Evolutionary conservation across 2,797 vertebrate species (phyloP).

Genomic region (Urosaurus nigricauda): DNA sequence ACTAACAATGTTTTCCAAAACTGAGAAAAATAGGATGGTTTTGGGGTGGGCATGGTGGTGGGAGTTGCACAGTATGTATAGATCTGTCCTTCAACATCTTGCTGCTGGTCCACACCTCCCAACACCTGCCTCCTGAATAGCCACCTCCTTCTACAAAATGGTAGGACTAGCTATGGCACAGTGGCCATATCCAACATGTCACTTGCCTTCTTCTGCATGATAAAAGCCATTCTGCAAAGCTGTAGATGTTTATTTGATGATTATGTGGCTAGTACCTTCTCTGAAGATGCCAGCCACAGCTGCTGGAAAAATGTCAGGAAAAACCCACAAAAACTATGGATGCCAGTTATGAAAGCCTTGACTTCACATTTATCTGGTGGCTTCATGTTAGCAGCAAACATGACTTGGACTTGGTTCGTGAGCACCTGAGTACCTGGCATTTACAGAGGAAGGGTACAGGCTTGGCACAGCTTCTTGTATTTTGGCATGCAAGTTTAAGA

Average conservation of each 20-base stretch:
- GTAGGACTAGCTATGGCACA: not conserved
- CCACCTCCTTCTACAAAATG: not conserved
- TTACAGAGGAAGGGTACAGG: not conserved
- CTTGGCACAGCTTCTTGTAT: not conserved
- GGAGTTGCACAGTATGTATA: not conserved
- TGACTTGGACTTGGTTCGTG: not conserved
- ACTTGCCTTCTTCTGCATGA: too few species aligned
- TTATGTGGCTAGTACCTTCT: too few species aligned
- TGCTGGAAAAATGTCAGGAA: too few species aligned
- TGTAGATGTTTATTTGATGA: not conserved
- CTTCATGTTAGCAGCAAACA: not conserved
- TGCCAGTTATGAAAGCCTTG: too few species aligned
- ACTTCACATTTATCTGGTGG: not conserved
- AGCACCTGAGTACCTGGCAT: accelerated
- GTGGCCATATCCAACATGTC: too few species aligned
- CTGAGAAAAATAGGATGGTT: not conserved
- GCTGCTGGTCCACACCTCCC: not conserved
- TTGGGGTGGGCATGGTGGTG: too few species aligned
- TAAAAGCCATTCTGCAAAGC: not conserved
- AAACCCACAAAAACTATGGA: too few species aligned
- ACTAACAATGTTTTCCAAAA: not conserved
- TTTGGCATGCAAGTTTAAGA: not conserved
- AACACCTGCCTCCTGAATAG: not conserved
- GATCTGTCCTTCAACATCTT: not conserved
- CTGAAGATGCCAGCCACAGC: too few species aligned